Evolutionary conservation across 2,888 invertebrate species (phyloP).

Genomic region (Xestia ashworthii): DNA sequence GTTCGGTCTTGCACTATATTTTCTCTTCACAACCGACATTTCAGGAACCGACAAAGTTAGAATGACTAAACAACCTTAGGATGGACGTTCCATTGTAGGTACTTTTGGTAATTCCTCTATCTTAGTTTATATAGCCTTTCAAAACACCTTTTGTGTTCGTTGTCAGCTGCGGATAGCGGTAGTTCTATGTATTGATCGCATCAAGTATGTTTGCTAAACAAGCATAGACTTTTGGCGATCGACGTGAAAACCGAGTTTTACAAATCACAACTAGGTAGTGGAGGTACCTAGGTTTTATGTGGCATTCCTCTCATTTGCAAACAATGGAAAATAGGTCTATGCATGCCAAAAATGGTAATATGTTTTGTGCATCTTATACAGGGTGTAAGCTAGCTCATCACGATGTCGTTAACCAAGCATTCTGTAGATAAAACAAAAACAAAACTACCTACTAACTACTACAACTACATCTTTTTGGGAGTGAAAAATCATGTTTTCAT

Average conservation of each 20-base stretch:
- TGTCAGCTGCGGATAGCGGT: slow-evolving; percentile 25
- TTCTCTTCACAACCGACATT: neutral
- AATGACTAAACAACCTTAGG: slow-evolving; percentile 1
- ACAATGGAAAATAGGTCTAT: slow-evolving; percentile 19
- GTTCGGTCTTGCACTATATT: neutral
- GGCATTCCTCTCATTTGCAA: slow-evolving; percentile 18
- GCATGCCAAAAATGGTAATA: slow-evolving; percentile 24
- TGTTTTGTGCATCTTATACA: neutral
- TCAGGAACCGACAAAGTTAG: neutral
- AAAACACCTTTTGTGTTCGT: slow-evolving; percentile 49
- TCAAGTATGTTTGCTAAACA: slow-evolving; percentile 39
- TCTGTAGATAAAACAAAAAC: neutral
- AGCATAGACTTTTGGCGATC: slow-evolving; percentile 26
- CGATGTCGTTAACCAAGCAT: too few relatives aligned
- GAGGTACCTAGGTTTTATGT: neutral
- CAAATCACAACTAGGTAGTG: neutral
- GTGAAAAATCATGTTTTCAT: too few relatives aligned
- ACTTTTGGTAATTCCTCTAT: slow-evolving; percentile 18
- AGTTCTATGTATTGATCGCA: slow-evolving; percentile 24
- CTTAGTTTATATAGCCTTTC: slow-evolving; percentile 43
- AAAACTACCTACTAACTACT: too few relatives aligned
- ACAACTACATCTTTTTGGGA: too few relatives aligned
- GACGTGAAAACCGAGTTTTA: neutral
- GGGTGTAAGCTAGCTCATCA: neutral
- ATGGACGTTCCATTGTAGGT: slow-evolving; percentile 16